Evolutionary conservation across 2,888 invertebrate species (phyloP).

Genomic region (Bursaphelenchus okinawaensis): DNA sequence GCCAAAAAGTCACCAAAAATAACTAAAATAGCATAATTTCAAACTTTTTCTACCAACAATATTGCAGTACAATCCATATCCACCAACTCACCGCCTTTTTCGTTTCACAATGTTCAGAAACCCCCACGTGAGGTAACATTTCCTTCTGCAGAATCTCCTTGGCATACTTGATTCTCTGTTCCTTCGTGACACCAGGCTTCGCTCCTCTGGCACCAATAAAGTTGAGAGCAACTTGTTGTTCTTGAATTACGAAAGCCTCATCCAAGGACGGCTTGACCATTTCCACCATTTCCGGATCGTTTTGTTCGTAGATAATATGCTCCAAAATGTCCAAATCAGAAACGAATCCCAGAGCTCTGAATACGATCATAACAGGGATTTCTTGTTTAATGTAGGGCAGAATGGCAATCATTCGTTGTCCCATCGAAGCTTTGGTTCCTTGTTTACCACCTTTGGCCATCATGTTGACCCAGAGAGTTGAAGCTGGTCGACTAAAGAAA

Average conservation of each 20-base stretch:
- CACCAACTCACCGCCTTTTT: conserved; percentile 78
- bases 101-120: conserved; percentile 98
- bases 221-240: conserved; percentile 95
- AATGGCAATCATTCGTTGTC: conserved; percentile 93
- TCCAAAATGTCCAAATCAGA: conserved; percentile 98
- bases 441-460: conserved; percentile 87
- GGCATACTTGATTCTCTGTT: conserved; percentile 97
- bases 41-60: not conserved
- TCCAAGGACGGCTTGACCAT: conserved; percentile 99
- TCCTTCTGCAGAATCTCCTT: conserved; percentile 98
- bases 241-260: conserved; percentile 95
- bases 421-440: conserved; percentile 86
- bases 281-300: conserved; percentile 99
- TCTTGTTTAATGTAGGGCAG: conserved; percentile 93
- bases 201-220: conserved; percentile 97
- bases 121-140: conserved; percentile 98
- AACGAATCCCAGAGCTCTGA: conserved; percentile 96
- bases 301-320: conserved; percentile 99
- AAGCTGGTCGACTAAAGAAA: conserved; percentile 82
- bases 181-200: conserved; percentile 93
- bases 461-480: conserved; percentile 90
- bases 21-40: not conserved
- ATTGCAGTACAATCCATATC: conserved; percentile 5
- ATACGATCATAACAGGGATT: conserved; percentile 99
- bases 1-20: not conserved